Base-by-base conservation (phyloP, 2,113 vertebrate species). In the Pholis gunnellus region DNA sequence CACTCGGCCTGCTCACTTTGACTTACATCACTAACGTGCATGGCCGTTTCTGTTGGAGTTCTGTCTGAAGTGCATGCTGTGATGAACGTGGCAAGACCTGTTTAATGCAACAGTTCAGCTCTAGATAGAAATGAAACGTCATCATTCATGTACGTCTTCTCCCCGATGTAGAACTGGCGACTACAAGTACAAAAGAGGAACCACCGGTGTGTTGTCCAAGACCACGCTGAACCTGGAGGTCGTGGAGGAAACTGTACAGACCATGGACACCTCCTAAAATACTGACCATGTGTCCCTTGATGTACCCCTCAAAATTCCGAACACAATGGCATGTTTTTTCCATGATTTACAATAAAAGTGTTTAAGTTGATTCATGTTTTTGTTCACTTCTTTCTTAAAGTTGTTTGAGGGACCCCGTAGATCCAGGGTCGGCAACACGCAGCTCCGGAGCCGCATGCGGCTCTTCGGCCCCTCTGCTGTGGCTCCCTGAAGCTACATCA, bases 201-300 rank as follows among this genome's bases (percentile, higher is more conserved):
- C 96, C 34, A 97, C 97, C 0, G 87, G 89, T 13, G 91, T 98
- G n/a, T 79, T 97, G 89, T 91, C 86, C 0, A 94, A 96, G 75
- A 40, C 72, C n/a, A 93, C 90, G 0, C 69, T 97, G 70, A 57
- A 89, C 60, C 72, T 97, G 89, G 95, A 97, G 67, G 74, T 97
- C 69, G 72, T 97, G 70, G 96, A 96, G 29, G 97, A 98, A 89
- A 93, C 75, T 0, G 93, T 97, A 36, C 96, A 96, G 83, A 94
- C 95, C 27, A 97, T 98, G 97, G 97, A 98, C n/a, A 96, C 95
- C 2, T 96, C 95, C 67, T 96, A 93, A 94, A 85, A 36, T 56
- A 44, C 31, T 14, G 27, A 6, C 60, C 36, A 7, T 18, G 9
- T 29, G 22, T 60, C 61, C 48, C 15, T 50, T 73, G 14, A 38